phyloP scores from a whole-genome alignment of 2,797 vertebrate species.

The Enoplosus armatus region DNA sequence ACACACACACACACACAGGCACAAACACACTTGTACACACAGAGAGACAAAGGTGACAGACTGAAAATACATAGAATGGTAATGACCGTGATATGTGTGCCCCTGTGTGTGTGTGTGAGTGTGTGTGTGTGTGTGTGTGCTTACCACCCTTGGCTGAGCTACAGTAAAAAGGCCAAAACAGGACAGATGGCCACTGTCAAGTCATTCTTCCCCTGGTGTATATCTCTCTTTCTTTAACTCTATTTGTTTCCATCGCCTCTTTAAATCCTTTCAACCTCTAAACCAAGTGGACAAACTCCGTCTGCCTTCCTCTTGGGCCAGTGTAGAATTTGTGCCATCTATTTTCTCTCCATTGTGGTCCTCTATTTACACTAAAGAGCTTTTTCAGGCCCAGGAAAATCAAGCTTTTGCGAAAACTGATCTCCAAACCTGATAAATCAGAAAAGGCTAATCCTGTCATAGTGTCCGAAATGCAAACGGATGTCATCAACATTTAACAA shows the following conservation, averaged over 20 bases:
- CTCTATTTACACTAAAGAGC: background rate
- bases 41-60: constrained; percentile 35
- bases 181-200: constrained; percentile 67
- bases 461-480: background rate
- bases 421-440: background rate
- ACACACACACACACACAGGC: constrained; percentile 14
- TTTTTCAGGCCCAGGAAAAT: constrained; percentile 2
- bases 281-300: constrained; percentile 7
- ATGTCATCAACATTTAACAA: background rate
- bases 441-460: background rate
- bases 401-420: background rate
- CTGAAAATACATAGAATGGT: constrained; percentile 40
- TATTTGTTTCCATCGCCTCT: constrained; percentile 30
- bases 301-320: constrained; percentile 10
- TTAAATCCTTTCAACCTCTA: constrained; percentile 25
- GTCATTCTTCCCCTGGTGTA: constrained; percentile 50
- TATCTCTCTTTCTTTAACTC: constrained; percentile 42
- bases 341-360: background rate
- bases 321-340: fast-evolving
- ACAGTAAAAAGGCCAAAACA: constrained; percentile 51
- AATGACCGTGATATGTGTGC: constrained; percentile 49
- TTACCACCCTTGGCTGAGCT: constrained; percentile 42
- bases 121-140: constrained; percentile 32
- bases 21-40: constrained; percentile 2
- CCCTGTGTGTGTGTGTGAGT: constrained; percentile 28